A percentile compares a stretch with the other conserved stretches of the same genome.
phyloP scores from a whole-genome alignment of 2,797 vertebrate species.

The Anabacerthia variegaticeps region DNA sequence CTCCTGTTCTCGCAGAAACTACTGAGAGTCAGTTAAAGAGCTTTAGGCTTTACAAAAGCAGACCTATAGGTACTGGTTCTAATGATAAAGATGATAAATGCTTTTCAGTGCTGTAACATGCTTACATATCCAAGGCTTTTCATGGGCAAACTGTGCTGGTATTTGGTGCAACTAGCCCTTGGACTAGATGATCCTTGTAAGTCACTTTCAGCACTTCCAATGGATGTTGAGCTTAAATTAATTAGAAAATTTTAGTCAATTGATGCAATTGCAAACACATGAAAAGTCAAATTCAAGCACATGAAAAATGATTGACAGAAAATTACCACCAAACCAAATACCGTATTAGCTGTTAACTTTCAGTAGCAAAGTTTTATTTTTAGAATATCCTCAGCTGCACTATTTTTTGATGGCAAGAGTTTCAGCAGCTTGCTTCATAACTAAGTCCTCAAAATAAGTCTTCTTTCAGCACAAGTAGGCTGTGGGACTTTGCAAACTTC shows the following conservation, averaged over 20 bases:
- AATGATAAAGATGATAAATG: not conserved
- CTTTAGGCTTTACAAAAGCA: not conserved
- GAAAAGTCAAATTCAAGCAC: not conserved
- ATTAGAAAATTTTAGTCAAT: not conserved
- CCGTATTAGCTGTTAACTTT: not conserved
- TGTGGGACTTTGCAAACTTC: constrained; percentile 82
- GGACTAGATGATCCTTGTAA: not conserved
- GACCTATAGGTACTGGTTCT: not conserved
- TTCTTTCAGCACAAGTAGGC: constrained; percentile 82
- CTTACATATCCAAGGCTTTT: not conserved
- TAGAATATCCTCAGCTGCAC: constrained; percentile 77
- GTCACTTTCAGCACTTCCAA: constrained; percentile 76
- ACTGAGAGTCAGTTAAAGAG: not conserved
- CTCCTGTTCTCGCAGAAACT: not conserved
- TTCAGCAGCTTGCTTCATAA: constrained; percentile 88
- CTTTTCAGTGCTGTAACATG: not conserved
- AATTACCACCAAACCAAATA: not conserved
- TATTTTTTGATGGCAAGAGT: constrained; percentile 82
- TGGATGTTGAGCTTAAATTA: constrained; percentile 49
- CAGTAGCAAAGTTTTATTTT: not conserved
- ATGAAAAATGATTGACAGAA: not conserved
- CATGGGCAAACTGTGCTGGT: not conserved
- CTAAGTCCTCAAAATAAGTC: constrained; percentile 87
- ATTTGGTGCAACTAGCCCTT: not conserved
- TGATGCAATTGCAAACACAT: not conserved